Conservation (phyloP, 2,888 invertebrate genomes). For the Diaprepes abbreviatus region DNA sequence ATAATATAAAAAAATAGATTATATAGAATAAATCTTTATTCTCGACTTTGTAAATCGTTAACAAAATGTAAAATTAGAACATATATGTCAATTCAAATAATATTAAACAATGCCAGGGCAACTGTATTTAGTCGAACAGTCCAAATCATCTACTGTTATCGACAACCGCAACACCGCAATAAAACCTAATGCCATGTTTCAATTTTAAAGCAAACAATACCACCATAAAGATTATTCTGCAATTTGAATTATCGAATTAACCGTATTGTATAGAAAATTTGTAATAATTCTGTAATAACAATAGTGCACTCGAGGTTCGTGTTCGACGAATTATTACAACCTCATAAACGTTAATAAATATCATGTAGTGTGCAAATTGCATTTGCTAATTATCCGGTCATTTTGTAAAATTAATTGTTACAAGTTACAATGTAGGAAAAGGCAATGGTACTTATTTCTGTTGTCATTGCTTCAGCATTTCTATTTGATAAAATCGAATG, state of each 20-base stretch:
- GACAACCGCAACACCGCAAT: not conserved
- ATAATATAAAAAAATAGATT: too few relatives aligned
- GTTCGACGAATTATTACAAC: conserved; percentile 28
- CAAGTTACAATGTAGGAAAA: not conserved
- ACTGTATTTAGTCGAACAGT: too few relatives aligned
- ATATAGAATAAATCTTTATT: too few relatives aligned
- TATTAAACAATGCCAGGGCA: too few relatives aligned
- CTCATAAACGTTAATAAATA: conserved; percentile 33
- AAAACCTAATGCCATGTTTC: conserved; percentile 27
- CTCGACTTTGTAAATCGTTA: too few relatives aligned
- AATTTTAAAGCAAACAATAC: conserved; percentile 44
- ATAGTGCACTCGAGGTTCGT: conserved; percentile 21
- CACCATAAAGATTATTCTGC: conserved; percentile 22
- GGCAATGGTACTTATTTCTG: too few relatives aligned
- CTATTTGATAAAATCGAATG: too few relatives aligned
- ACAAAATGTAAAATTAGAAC: too few relatives aligned
- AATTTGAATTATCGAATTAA: conserved; percentile 40
- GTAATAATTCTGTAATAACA: conserved; percentile 36
- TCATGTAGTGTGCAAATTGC: conserved; percentile 28
- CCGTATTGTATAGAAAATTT: conserved; percentile 37
- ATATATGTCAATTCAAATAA: too few relatives aligned
- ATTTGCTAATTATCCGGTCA: conserved; percentile 21
- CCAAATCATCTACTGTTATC: not conserved
- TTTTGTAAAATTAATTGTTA: conserved; percentile 22
- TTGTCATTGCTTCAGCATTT: too few relatives aligned